A percentile compares a stretch with the other conserved stretches of the same genome.
Evolutionary conservation across 2,888 invertebrate species (phyloP).

Genomic region (Sussaba pulchella): DNA sequence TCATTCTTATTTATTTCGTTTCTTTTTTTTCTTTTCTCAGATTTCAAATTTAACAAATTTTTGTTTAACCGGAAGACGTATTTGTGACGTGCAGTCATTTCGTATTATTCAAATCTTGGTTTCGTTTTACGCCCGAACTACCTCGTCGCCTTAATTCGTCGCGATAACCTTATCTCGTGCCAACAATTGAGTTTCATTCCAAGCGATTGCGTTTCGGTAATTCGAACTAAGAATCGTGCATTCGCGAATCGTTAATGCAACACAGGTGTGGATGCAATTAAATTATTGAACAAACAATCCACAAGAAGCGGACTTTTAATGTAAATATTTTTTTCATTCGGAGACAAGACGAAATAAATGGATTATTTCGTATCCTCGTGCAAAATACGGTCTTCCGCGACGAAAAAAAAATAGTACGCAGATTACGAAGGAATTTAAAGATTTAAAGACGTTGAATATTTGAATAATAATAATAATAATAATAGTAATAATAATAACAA

Average conservation of each 20-base stretch:
- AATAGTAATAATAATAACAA: no score
- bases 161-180: constrained; percentile 30
- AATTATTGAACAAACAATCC: background rate
- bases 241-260: background rate
- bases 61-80: no score
- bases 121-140: constrained; percentile 4
- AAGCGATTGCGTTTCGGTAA: constrained; percentile 41
- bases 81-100: no score
- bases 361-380: no score
- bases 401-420: no score
- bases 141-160: background rate
- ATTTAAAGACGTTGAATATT: no score
- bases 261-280: background rate
- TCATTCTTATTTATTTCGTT: background rate
- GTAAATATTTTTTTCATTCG: background rate
- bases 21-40: no score
- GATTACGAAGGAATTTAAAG: no score
- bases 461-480: no score
- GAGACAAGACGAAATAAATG: no score
- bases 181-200: constrained; percentile 12
- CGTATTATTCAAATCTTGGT: constrained; percentile 44
- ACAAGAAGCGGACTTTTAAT: background rate
- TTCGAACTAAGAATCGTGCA: constrained; percentile 25
- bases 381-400: no score
- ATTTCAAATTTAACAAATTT: no score